Conservation (phyloP, 2,888 invertebrate species). For the Apamea crenata region DNA sequence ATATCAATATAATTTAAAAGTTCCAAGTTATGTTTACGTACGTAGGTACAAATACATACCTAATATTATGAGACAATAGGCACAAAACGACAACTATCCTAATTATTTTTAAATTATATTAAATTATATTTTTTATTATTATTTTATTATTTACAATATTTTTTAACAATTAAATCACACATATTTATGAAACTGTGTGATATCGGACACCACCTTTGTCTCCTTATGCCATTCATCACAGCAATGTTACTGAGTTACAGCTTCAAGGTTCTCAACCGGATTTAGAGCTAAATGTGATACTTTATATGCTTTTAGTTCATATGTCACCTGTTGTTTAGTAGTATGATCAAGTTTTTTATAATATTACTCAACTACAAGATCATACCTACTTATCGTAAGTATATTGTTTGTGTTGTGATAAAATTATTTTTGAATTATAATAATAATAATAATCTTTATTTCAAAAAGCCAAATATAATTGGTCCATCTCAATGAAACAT, state of each 20-base stretch:
- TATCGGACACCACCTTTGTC: slow-evolving; percentile 36
- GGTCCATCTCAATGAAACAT: too few species aligned
- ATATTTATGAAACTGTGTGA: slow-evolving; percentile 18
- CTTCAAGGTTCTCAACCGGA: slow-evolving; percentile 54
- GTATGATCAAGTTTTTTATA: not conserved
- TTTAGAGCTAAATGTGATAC: slow-evolving; percentile 34
- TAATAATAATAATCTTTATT: too few species aligned
- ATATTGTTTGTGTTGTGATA: not conserved
- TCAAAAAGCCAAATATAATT: too few species aligned
- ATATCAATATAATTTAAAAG: not conserved
- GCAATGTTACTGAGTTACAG: slow-evolving; percentile 24
- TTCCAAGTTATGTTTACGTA: not conserved
- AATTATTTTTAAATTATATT: too few species aligned
- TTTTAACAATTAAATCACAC: not conserved
- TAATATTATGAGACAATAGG: not conserved
- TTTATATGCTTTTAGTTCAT: slow-evolving; percentile 21
- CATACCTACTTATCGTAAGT: not conserved
- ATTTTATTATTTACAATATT: too few species aligned
- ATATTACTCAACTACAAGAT: not conserved
- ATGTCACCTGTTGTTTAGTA: slow-evolving; percentile 6
- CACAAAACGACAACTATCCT: not conserved
- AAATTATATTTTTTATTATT: too few species aligned
- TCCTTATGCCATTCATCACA: slow-evolving; percentile 33
- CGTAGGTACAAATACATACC: not conserved
- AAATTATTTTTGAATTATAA: not conserved